Base-by-base conservation (phyloP, 2,888 invertebrate genomes). In the Tachystola acroxantha region DNA sequence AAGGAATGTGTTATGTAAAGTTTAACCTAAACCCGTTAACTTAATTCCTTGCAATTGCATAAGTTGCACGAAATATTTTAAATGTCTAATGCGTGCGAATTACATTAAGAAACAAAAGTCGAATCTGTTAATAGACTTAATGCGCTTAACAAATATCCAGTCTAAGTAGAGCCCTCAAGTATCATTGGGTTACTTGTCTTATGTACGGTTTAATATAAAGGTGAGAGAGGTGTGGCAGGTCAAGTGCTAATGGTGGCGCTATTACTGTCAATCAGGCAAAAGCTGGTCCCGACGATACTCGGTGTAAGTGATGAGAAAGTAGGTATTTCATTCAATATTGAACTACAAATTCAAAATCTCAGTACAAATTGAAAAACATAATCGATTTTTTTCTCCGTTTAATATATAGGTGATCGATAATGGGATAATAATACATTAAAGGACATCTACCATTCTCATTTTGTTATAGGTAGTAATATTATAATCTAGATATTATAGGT, bases 11-110 rank as follows among this genome's bases (percentile, higher is more conserved):
- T n/a, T n/a, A n/a, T n/a, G n/a, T n/a, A n/a, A n/a, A n/a, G n/a
- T n/a, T n/a, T n/a, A n/a, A n/a, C n/a, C 16, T n/a, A 4, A n/a
- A 24, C 10, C 19, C 20, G n/a, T 19, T 19, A 10, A 19, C 7
- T 33, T 32, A 12, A n/a, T 10, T 37, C 29, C 13, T 31, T 32
- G 34, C 32, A 35, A 25, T 35, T 35, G 32, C 36, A 40, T 33
- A 25, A 75, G 77, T 79, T 79, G 65, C 67, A 53, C 68, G 82
- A 80, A 84, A 67, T 68, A 75, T 74, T 35, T 76, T 81, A 73
- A 76, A 81, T 73, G 60, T 68, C 58, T 70, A 71, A 80, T 79
- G 66, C 60, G 61, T 59, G 52, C 57, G 48, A 73, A 69, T 73
- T 64, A 66, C 77, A 82, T 79, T 73, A 61, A 49, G 64, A 62